These are phyloP conservation scores for Leptodirus hochenwartii DNA, from an alignment of 2,888 invertebrate genomes.

Conservation along the genomic window DNA sequence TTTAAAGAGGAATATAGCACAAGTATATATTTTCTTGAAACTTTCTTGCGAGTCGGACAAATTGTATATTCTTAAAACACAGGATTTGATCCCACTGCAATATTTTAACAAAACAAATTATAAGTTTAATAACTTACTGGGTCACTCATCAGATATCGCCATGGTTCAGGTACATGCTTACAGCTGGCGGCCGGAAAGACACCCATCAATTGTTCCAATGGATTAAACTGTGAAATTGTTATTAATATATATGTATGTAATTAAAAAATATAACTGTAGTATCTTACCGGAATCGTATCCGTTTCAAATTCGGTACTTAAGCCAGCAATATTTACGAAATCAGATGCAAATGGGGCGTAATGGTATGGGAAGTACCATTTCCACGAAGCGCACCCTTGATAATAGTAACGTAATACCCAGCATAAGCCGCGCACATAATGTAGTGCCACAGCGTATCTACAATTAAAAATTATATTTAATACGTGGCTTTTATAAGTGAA, in stretches of 20 bases:
- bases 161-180: slow-evolving; percentile 81
- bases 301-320: slow-evolving; percentile 75
- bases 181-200: slow-evolving; percentile 97
- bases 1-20: too few relatives aligned
- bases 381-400: slow-evolving; percentile 99
- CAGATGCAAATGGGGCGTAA: slow-evolving; percentile 98
- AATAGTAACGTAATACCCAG: slow-evolving; percentile 97
- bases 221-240: slow-evolving; percentile 55
- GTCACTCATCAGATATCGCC: slow-evolving; percentile 85
- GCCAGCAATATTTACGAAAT: slow-evolving; percentile 82
- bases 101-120: too few relatives aligned
- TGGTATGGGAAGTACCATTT: slow-evolving; percentile 99
- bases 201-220: slow-evolving; percentile 97
- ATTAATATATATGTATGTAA: not conserved
- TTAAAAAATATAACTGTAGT: slow-evolving; percentile 1
- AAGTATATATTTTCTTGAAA: too few relatives aligned
- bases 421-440: slow-evolving; percentile 93
- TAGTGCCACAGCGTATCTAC: slow-evolving; percentile 65
- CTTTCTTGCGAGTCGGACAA: too few relatives aligned
- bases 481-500: slow-evolving; percentile 1
- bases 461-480: slow-evolving; percentile 11
- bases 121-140: slow-evolving; percentile 38
- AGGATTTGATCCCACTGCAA: too few relatives aligned
- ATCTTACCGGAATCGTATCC: slow-evolving; percentile 68
- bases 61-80: too few relatives aligned